Percentiles rank a stretch among this genome's conserved stretches.
Evolutionary conservation across 1,140 invertebrate genomes (phyloP).

Genomic region (Physella acuta): DNA sequence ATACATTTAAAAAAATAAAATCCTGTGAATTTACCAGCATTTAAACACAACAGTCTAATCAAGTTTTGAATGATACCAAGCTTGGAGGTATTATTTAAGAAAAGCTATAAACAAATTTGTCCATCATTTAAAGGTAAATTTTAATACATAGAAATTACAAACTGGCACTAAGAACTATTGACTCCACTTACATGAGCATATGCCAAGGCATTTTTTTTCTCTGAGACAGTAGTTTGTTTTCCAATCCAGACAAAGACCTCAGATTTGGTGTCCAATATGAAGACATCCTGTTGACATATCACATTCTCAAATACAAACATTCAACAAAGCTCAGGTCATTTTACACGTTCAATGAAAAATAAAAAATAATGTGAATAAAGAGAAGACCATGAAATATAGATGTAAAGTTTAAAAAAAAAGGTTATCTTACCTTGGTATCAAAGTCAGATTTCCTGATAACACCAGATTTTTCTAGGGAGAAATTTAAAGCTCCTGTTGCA

Average conservation of each 20-base stretch:
- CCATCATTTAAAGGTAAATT: no score
- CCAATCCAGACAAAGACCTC: constrained; percentile 82
- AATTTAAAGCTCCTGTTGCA: constrained; percentile 25
- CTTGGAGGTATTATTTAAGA: no score
- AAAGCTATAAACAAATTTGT: no score
- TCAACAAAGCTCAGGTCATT: not conserved
- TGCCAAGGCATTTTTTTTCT: constrained; percentile 51
- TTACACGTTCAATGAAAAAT: not conserved
- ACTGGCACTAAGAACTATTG: no score
- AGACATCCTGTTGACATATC: constrained; percentile 70
- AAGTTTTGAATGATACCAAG: no score
- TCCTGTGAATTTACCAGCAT: no score
- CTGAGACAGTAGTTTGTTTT: constrained; percentile 65
- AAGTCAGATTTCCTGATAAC: constrained; percentile 22
- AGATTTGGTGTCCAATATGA: constrained; percentile 75
- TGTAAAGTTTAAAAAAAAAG: not conserved
- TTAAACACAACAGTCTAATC: no score
- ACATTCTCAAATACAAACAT: not conserved
- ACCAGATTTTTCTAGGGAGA: constrained; percentile 1
- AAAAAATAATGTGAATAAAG: not conserved
- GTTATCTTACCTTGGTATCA: constrained; percentile 21
- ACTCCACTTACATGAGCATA: constrained; percentile 55
- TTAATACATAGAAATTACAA: no score
- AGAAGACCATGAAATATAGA: no score
- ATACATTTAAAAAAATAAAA: no score